phyloP scores from a whole-genome alignment of 1,140 invertebrate genomes.

The Reticulitermes speratus region DNA sequence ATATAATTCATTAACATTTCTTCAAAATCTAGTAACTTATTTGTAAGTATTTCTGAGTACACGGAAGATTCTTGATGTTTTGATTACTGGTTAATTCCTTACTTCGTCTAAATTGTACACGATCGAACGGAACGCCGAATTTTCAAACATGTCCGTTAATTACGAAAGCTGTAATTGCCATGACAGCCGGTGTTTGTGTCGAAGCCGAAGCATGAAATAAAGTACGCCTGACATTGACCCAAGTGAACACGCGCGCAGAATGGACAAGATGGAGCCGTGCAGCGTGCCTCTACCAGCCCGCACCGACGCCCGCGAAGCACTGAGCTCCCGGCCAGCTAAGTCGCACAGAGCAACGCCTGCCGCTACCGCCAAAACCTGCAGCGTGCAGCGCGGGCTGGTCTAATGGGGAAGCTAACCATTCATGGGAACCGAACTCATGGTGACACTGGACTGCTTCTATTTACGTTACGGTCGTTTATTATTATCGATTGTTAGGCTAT shows the following conservation, averaged over 20 bases:
- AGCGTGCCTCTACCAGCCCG: background rate
- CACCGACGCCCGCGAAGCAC: background rate
- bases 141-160: background rate
- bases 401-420: background rate
- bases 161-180: background rate
- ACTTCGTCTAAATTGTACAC: background rate
- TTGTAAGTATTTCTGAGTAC: too few relatives aligned
- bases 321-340: background rate
- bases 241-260: background rate
- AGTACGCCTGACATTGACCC: background rate
- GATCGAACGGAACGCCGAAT: background rate
- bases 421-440: background rate
- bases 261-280: background rate
- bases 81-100: too few relatives aligned
- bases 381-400: background rate
- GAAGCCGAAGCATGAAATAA: background rate
- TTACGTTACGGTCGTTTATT: too few relatives aligned
- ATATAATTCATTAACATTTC: too few relatives aligned
- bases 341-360: background rate
- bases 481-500: too few relatives aligned
- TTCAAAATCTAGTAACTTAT: too few relatives aligned
- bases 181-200: background rate
- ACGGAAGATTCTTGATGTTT: too few relatives aligned
- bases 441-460: too few relatives aligned
- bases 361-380: background rate